A percentile compares a stretch with the other conserved stretches of the same genome.
Conservation (phyloP, 2,888 invertebrate species). For the Omphaloscelis lunosa region DNA sequence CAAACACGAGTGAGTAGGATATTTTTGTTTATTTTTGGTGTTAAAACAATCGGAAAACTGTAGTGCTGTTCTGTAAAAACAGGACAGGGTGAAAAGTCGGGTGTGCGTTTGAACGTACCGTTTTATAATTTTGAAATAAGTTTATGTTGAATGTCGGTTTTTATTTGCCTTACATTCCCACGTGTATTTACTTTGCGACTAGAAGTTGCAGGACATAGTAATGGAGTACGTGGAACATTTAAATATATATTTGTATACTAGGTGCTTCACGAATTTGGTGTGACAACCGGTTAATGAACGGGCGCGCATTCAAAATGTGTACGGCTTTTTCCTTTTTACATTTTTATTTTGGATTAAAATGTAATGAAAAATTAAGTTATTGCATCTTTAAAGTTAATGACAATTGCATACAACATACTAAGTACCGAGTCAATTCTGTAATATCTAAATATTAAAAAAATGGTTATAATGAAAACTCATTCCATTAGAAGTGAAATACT, state of each 20-base stretch:
- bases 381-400: neutral
- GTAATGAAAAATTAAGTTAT: neutral
- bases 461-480: neutral
- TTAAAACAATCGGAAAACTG: neutral
- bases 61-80: neutral
- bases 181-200: neutral
- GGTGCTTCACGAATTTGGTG: slow-evolving; percentile 46
- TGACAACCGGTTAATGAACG: slow-evolving; percentile 61
- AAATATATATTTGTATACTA: slow-evolving; percentile 13
- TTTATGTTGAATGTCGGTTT: neutral
- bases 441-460: neutral
- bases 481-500: neutral
- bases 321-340: slow-evolving; percentile 31
- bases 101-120: neutral
- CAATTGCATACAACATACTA: neutral
- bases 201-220: neutral
- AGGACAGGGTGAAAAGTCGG: neutral
- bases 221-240: slow-evolving; percentile 1
- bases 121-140: neutral
- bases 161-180: neutral
- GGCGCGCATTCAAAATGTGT: slow-evolving; percentile 29
- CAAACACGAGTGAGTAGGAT: neutral
- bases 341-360: slow-evolving; percentile 16
- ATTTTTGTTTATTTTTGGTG: neutral
- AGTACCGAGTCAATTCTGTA: neutral